These are phyloP conservation scores for Monopis laevigella DNA, from an alignment of 2,888 invertebrate species.

Conservation along the genomic window DNA sequence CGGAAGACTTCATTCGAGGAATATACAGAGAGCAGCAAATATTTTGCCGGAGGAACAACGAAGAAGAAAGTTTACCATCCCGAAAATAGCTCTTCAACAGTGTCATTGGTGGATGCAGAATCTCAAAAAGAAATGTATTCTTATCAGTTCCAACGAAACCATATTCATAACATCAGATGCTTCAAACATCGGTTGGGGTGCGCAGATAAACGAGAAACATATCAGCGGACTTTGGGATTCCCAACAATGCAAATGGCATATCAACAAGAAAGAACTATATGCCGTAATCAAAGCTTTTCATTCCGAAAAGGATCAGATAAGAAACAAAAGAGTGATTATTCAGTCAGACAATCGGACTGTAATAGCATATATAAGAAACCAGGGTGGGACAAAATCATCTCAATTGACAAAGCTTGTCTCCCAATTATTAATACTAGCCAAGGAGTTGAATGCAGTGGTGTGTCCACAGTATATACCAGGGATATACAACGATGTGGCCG, in stretches of 20 bases:
- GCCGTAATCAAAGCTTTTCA: conserved; percentile 13
- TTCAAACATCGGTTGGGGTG: conserved; percentile 14
- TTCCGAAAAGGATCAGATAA: background rate
- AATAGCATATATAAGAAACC: conserved; percentile 19
- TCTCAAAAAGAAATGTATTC: background rate
- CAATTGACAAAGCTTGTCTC: conserved; percentile 14
- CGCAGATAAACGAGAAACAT: conserved; percentile 9
- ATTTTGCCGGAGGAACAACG: background rate
- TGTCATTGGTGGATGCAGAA: conserved; percentile 2
- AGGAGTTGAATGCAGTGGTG: background rate
- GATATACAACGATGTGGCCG: background rate
- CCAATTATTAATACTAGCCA: conserved; percentile 3
- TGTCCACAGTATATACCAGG: background rate
- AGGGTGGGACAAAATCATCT: conserved; percentile 20
- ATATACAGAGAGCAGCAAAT: background rate
- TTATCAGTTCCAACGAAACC: background rate
- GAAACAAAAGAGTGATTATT: conserved; percentile 8
- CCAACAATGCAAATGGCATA: conserved; percentile 17
- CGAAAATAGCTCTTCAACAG: background rate
- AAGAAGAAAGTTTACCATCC: background rate
- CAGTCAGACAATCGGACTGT: conserved; percentile 21
- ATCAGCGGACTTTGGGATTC: conserved; percentile 14
- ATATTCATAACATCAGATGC: too few species aligned
- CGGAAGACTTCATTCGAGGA: background rate
- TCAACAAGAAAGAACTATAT: conserved; percentile 17